Percentiles rank a stretch among this genome's conserved stretches.
These are phyloP conservation scores for Acanthiza pusilla DNA, from an alignment of 2,797 vertebrate genomes.

Conservation along the genomic window DNA sequence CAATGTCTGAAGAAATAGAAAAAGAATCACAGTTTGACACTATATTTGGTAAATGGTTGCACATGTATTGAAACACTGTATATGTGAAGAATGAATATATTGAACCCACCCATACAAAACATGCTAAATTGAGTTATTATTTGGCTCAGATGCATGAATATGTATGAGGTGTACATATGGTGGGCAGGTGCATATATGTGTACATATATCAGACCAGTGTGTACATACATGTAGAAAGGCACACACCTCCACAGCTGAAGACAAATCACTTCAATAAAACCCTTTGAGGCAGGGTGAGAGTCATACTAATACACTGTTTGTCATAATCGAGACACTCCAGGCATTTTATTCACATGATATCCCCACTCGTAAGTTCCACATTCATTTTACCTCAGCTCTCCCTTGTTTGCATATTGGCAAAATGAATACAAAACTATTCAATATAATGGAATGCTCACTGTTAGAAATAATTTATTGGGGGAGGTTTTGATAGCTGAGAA, in stretches of 20 bases:
- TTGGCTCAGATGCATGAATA: neutral
- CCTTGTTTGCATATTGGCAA: conserved; percentile 49
- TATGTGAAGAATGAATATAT: neutral
- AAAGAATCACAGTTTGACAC: conserved; percentile 31
- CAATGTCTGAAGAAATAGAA: conserved; percentile 32
- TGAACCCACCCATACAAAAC: conserved; percentile 13
- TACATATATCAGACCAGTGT: neutral
- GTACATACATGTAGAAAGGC: neutral
- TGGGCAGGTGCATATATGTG: neutral
- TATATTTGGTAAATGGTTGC: neutral
- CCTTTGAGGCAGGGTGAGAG: conserved; percentile 38
- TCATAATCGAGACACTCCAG: neutral
- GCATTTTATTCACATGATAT: neutral
- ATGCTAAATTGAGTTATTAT: neutral
- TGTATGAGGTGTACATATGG: neutral
- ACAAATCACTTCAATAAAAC: conserved; percentile 49
- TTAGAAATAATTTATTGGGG: conserved; percentile 19
- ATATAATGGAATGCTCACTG: conserved; percentile 11
- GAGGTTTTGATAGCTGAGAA: conserved; percentile 20
- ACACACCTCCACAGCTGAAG: conserved; percentile 7
- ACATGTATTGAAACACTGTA: conserved; percentile 21
- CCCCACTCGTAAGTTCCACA: conserved; percentile 18
- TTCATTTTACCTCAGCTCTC: conserved; percentile 52
- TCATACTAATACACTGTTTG: conserved; percentile 1
- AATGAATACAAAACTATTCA: conserved; percentile 48